Percentiles rank a stretch among this genome's conserved stretches.
Conservation (phyloP, 2,888 invertebrate genomes). For the Apodemia hepburni region DNA sequence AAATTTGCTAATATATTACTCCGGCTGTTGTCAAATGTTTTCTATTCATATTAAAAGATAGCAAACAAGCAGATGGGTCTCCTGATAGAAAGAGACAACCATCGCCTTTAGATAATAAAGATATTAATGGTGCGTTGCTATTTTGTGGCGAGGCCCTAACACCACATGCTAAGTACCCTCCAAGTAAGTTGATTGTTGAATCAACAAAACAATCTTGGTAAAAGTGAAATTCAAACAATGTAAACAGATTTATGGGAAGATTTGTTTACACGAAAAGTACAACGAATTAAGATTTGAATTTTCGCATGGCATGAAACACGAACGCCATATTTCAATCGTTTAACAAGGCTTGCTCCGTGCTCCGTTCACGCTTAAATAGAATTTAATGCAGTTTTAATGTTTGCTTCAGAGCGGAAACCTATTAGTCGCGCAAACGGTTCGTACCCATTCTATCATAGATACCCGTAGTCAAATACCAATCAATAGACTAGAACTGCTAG, state of each 20-base stretch:
- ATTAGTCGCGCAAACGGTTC: constrained; percentile 52
- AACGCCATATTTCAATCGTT: constrained; percentile 54
- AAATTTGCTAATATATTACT: no score
- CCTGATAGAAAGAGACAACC: no score
- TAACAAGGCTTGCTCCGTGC: constrained; percentile 47
- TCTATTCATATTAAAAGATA: no score
- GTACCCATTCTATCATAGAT: constrained; percentile 26
- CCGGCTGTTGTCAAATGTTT: no score
- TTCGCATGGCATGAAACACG: constrained; percentile 50
- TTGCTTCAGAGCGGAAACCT: constrained; percentile 55
- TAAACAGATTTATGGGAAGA: background rate
- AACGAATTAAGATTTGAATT: constrained; percentile 38
- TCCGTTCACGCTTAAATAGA: constrained; percentile 60
- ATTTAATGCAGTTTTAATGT: constrained; percentile 74
- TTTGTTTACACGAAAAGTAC: constrained; percentile 11
- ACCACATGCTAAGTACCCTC: no score
- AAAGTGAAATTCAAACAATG: constrained; percentile 3
- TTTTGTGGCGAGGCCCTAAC: no score
- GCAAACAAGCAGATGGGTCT: no score
- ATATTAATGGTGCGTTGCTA: no score
- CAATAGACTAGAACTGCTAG: constrained; percentile 13
- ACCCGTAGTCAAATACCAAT: constrained; percentile 1
- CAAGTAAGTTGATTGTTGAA: no score
- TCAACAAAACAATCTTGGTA: background rate
- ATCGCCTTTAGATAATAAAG: no score